phyloP scores from a whole-genome alignment of 2,888 invertebrate species.

The Coleophora deauratella region DNA sequence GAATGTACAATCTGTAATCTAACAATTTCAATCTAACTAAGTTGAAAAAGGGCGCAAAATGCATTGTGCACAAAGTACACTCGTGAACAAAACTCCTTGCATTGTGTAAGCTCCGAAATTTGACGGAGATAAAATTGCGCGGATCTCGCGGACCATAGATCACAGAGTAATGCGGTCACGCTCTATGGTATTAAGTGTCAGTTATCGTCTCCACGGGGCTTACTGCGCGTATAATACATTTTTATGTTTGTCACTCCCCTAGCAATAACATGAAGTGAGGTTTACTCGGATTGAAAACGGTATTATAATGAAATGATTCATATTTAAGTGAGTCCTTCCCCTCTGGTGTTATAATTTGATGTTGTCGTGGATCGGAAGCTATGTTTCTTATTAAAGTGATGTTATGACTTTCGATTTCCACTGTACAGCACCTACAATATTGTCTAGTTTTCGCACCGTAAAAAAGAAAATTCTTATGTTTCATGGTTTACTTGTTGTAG shows the following conservation, averaged over 20 bases:
- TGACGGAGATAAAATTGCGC: constrained; percentile 57
- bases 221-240: constrained; percentile 57
- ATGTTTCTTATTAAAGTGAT: constrained; percentile 72
- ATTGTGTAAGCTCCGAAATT: constrained; percentile 35
- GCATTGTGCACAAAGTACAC: constrained; percentile 19
- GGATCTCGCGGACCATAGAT: constrained; percentile 63
- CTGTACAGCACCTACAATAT: constrained; percentile 21
- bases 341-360: constrained; percentile 58
- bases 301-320: constrained; percentile 75
- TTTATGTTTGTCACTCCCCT: constrained; percentile 64
- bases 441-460: too few relatives aligned
- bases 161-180: constrained; percentile 72
- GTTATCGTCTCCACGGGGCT: constrained; percentile 71
- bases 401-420: constrained; percentile 58
- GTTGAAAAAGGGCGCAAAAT: background rate
- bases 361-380: constrained; percentile 63
- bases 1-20: too few relatives aligned
- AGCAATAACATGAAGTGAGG: constrained; percentile 69
- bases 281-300: constrained; percentile 72
- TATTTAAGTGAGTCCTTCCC: constrained; percentile 74
- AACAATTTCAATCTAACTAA: too few relatives aligned
- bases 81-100: constrained; percentile 33
- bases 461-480: too few relatives aligned
- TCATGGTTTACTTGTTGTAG: too few relatives aligned
- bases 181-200: constrained; percentile 72